These are phyloP conservation scores for Lithosia quadra DNA, from an alignment of 2,888 invertebrate species.

Conservation along the genomic window DNA sequence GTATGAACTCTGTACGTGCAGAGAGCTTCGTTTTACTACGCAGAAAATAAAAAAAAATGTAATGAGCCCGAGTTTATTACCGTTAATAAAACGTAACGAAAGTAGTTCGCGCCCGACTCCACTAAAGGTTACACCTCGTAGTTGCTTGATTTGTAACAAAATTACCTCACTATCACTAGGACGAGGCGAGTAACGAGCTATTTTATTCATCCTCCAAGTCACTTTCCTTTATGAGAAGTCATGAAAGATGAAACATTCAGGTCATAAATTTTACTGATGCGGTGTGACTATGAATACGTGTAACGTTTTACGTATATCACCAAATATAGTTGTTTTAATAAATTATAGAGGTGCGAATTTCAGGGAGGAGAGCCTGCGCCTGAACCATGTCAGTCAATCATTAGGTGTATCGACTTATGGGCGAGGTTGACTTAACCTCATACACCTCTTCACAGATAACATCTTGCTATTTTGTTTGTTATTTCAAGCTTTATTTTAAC, in stretches of 20 bases:
- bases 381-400: background rate
- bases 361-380: background rate
- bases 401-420: background rate
- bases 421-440: background rate
- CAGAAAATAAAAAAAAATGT: slow-evolving; percentile 76
- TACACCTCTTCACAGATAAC: no score
- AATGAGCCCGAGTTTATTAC: slow-evolving; percentile 74
- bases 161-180: slow-evolving; percentile 38
- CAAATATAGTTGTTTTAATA: slow-evolving; percentile 30
- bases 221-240: slow-evolving; percentile 47
- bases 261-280: slow-evolving; percentile 39
- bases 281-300: slow-evolving; percentile 19
- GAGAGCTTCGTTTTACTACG: slow-evolving; percentile 67
- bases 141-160: slow-evolving; percentile 56
- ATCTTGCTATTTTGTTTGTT: no score
- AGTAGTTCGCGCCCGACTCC: slow-evolving; percentile 58
- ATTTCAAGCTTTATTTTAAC: no score
- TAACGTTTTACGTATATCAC: slow-evolving; percentile 15
- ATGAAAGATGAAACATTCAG: slow-evolving; percentile 42
- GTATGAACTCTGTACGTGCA: slow-evolving; percentile 73
- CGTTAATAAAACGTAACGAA: slow-evolving; percentile 72
- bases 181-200: slow-evolving; percentile 34
- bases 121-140: slow-evolving; percentile 60
- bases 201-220: slow-evolving; percentile 44
- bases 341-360: slow-evolving; percentile 22